A percentile compares a stretch with the other conserved stretches of the same genome.
Evolutionary conservation across 2,113 vertebrate species (phyloP).

Genomic region (Miniopterus natalensis): DNA sequence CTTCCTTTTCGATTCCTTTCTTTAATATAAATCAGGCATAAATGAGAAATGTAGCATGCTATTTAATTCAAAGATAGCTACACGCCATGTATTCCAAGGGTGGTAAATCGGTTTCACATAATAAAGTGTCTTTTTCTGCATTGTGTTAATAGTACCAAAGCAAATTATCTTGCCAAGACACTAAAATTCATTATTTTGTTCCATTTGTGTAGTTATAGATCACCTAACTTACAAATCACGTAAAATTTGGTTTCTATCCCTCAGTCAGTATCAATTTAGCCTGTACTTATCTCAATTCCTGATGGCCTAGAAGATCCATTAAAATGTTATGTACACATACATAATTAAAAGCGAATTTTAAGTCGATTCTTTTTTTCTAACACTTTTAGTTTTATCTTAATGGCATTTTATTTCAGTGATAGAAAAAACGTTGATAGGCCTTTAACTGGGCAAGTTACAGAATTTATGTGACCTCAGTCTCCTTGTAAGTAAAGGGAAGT

Average conservation of each 20-base stretch:
- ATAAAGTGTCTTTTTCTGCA: neutral
- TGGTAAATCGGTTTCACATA: neutral
- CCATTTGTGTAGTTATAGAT: constrained; percentile 8
- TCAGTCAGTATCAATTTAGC: neutral
- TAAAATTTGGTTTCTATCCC: constrained; percentile 15
- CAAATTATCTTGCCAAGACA: constrained; percentile 40
- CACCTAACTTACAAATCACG: neutral
- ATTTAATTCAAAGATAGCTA: neutral
- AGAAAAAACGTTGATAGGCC: neutral
- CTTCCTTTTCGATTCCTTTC: neutral
- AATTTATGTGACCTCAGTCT: neutral
- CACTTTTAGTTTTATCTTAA: constrained; percentile 57
- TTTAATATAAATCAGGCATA: neutral
- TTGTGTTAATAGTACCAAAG: constrained; percentile 22
- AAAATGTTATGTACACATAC: neutral
- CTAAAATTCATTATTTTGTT: constrained; percentile 38
- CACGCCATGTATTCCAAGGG: neutral
- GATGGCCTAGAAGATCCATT: neutral
- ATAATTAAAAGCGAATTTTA: neutral
- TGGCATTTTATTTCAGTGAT: neutral
- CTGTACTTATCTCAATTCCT: constrained; percentile 34
- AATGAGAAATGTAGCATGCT: neutral
- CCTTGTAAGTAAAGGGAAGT: neutral
- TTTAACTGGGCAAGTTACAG: neutral
- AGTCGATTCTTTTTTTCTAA: constrained; percentile 48